Evolutionary conservation across 2,113 vertebrate species (phyloP), one percentile per base, ranked within the genome.

Genomic region (Grammomys dolichurus): DNA sequence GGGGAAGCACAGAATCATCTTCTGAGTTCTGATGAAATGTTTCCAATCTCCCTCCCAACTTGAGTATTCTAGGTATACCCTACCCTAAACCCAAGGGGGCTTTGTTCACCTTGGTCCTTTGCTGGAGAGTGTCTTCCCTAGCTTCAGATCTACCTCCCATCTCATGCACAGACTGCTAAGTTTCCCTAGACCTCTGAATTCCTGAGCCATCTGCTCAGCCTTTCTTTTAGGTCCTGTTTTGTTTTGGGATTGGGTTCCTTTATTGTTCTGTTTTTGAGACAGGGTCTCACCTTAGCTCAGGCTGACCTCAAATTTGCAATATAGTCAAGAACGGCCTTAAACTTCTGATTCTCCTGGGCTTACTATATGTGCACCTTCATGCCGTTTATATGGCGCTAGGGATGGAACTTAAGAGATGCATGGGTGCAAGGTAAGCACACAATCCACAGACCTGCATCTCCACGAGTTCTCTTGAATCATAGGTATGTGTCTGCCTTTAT

Each of bases 41-140:
- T 40, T 10, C 43, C 6, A 40, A 20, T 58, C 91, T 90, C 86
- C 78, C 73, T 95, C 77, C 89, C 54, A n/a, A 11, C 36, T 13
- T 1, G 2, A 33, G 17, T 7, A 20, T 0, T 48, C 43, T 51
- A 67, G 20, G 58, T 51, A 63, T 36, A 54, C 16, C 58, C 78
- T 36, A 13, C 17, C 26, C 20, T 40, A 16, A 43, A 43, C 4
- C 58, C 48, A 0, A 0, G 33, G 3, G 2, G 43, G 43, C 4
- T 60, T n/a, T 17, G 69, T 17, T 90, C 12, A 33, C 5, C 22
- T 40, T 69, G 36, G n/a, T 40, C 73, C 40, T 78, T 22, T 19
- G 2, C 33, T 11, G 20, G 72, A 72, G 13, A 76, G 36, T n/a
- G n/a, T 26, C 58, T 80, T 63, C 1, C 4, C 26, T 36, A 54